phyloP scores from a whole-genome alignment of 64 coral and sea anemone species.

The Actinia tenebrosa region DNA sequence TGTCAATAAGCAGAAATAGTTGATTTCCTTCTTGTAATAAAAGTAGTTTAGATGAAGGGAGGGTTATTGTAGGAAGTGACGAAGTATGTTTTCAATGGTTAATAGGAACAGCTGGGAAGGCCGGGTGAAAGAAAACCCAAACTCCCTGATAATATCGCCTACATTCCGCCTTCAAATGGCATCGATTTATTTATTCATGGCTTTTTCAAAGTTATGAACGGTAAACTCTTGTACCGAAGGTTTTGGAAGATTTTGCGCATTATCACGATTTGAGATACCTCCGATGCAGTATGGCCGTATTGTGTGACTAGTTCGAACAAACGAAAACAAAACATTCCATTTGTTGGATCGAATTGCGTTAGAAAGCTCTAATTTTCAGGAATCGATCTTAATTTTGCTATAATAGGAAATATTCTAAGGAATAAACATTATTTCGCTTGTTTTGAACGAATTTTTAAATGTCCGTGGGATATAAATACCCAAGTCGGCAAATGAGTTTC shows the following conservation, averaged over 20 bases:
- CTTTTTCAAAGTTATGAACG: conserved; percentile 1
- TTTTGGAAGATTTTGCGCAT: conserved; percentile 8
- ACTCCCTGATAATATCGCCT: conserved; percentile 84
- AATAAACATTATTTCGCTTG: background rate
- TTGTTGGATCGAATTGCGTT: background rate
- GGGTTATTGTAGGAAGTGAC: conserved; percentile 16
- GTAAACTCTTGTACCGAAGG: background rate
- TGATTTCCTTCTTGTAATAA: conserved; percentile 49
- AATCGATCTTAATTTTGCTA: background rate
- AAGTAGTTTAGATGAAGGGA: conserved; percentile 24
- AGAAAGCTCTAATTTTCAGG: background rate
- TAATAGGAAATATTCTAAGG: background rate
- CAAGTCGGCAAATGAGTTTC: conserved; percentile 17
- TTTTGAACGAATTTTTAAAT: background rate
- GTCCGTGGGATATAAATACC: background rate
- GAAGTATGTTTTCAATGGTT: conserved; percentile 46
- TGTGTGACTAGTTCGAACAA: background rate
- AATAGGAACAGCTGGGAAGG: conserved; percentile 82
- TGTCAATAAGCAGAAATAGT: conserved; percentile 29
- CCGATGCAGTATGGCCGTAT: background rate
- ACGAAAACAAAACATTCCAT: conserved; percentile 11
- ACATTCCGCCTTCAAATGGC: conserved; percentile 85
- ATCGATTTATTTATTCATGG: conserved; percentile 94
- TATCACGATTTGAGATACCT: conserved; percentile 4
- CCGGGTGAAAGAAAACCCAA: conserved; percentile 64